phyloP scores from a whole-genome alignment of 35 echinoderm and acorn worm genomes.

The Eucidaris tribuloides region DNA sequence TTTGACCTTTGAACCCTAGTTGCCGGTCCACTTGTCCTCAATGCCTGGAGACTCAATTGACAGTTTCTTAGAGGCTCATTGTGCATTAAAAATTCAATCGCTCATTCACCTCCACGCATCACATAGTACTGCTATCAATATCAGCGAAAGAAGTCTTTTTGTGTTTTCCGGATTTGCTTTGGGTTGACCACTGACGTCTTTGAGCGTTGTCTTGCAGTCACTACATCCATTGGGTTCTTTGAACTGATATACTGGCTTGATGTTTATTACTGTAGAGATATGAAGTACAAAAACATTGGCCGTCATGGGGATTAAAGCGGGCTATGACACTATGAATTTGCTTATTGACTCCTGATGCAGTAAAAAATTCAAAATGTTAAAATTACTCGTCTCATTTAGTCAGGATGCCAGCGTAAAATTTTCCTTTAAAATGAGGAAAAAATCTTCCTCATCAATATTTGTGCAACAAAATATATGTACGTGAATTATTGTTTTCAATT shows the following conservation, averaged over 20 bases:
- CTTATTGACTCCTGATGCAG: neutral
- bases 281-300: neutral
- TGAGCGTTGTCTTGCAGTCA: constrained; percentile 49
- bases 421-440: too few relatives aligned
- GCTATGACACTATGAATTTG: neutral
- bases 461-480: too few relatives aligned
- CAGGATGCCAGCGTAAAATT: neutral
- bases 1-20: neutral
- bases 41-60: constrained; percentile 24
- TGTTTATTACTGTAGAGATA: constrained; percentile 52
- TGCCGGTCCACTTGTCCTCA: neutral
- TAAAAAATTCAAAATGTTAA: neutral
- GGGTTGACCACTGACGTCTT: constrained; percentile 18
- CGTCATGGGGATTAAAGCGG: neutral
- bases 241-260: constrained; percentile 82
- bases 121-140: constrained; percentile 76
- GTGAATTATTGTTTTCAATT: too few relatives aligned
- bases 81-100: constrained; percentile 58
- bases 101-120: constrained; percentile 79
- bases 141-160: constrained; percentile 80
- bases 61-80: constrained; percentile 23
- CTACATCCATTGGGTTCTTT: constrained; percentile 49
- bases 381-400: neutral
- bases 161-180: constrained; percentile 45
- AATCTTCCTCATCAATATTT: too few relatives aligned